A percentile compares a stretch with the other conserved stretches of the same genome.
Evolutionary conservation across 2,888 invertebrate genomes (phyloP).

Genomic region (Xestia sexstrigata): DNA sequence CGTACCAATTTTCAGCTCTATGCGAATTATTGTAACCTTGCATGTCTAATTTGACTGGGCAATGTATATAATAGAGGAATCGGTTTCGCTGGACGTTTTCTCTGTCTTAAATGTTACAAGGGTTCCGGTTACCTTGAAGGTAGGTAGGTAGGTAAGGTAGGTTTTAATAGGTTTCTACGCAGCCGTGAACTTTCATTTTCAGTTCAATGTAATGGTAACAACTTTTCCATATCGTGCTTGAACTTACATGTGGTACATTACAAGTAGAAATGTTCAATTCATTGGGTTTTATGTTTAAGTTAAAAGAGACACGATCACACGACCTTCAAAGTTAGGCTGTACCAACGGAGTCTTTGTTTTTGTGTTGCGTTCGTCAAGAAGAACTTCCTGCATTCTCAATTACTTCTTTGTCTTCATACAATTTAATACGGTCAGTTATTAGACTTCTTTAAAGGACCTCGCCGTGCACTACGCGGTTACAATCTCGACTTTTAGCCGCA

Average conservation of each 20-base stretch:
- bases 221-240: neutral
- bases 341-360: neutral
- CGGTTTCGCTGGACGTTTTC: conserved; percentile 34
- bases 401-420: neutral
- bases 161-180: conserved; percentile 24
- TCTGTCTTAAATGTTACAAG: conserved; percentile 32
- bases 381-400: neutral
- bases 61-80: no score
- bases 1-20: no score
- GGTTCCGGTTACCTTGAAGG: conserved; percentile 32
- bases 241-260: neutral
- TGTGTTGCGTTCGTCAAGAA: neutral
- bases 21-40: no score
- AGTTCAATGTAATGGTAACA: neutral
- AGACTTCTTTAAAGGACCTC: neutral
- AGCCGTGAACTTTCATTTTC: conserved; percentile 51
- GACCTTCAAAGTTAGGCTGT: conserved; percentile 17
- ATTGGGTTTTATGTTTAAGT: neutral
- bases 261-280: neutral
- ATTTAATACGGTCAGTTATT: neutral
- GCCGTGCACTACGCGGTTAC: no score
- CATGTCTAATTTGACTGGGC: no score
- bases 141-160: no score
- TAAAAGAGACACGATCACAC: neutral
- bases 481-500: no score